Evolutionary conservation across 2,888 invertebrate species (phyloP).

Genomic region (Dascillus cervinus): DNA sequence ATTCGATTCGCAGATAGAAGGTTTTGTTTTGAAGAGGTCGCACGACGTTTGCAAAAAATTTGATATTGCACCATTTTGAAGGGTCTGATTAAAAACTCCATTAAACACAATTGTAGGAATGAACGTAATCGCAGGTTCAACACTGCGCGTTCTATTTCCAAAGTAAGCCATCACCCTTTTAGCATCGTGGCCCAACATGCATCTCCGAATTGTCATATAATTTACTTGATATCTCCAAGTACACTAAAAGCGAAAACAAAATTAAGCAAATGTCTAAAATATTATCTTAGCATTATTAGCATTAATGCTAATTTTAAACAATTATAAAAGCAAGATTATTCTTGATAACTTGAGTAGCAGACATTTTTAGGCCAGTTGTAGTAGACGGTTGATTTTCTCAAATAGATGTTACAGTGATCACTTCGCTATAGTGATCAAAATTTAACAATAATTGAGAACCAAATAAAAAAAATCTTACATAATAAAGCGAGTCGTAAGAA

Average conservation of each 20-base stretch:
- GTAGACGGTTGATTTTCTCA: no score
- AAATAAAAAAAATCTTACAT: slow-evolving; percentile 21
- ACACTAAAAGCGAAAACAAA: slow-evolving; percentile 28
- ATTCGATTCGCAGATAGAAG: no score
- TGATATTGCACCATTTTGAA: slow-evolving; percentile 4
- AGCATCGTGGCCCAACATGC: slow-evolving; percentile 24
- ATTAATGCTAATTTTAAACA: no score
- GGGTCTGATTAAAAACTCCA: slow-evolving; percentile 18
- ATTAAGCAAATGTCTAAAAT: no score
- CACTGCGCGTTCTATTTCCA: slow-evolving; percentile 32
- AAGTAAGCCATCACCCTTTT: slow-evolving; percentile 28
- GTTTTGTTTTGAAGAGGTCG: neutral
- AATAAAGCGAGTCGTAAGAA: slow-evolving; percentile 14
- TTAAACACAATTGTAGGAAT: slow-evolving; percentile 39
- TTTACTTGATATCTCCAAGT: slow-evolving; percentile 20
- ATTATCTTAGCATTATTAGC: no score
- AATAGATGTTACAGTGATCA: no score
- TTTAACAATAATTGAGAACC: no score
- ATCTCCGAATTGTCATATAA: slow-evolving; percentile 20
- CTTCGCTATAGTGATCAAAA: no score
- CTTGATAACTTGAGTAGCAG: no score
- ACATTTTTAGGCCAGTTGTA: no score
- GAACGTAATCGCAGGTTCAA: slow-evolving; percentile 28
- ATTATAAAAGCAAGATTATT: no score
- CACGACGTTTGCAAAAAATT: slow-evolving; percentile 4